phyloP scores from a whole-genome alignment of 2,888 invertebrate species.

The Muscina levida region DNA sequence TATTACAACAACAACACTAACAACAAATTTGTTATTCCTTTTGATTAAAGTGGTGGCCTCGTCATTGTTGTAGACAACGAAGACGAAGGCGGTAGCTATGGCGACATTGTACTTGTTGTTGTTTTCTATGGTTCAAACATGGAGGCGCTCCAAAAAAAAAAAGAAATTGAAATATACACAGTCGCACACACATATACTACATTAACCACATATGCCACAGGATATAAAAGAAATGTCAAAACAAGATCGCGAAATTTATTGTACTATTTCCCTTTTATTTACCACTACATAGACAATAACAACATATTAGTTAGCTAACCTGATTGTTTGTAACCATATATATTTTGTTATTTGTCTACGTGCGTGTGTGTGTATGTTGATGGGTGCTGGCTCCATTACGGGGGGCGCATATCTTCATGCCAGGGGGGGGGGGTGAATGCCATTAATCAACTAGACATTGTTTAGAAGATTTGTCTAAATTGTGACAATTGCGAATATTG shows the following conservation, averaged over 20 bases:
- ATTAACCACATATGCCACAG: constrained; percentile 6
- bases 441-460: no score
- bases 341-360: no score
- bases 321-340: no score
- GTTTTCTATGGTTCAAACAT: no score
- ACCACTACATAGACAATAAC: constrained; percentile 4
- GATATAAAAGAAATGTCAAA: constrained; percentile 22
- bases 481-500: no score
- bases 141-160: no score
- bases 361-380: no score
- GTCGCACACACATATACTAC: neutral
- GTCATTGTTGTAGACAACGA: no score
- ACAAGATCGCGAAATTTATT: constrained; percentile 40
- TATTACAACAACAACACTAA: neutral
- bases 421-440: neutral
- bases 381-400: no score
- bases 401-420: no score
- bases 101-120: neutral
- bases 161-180: no score
- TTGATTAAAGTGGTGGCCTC: neutral
- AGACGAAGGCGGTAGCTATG: neutral
- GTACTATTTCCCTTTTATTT: constrained; percentile 24
- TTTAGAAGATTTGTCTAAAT: no score
- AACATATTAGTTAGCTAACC: constrained; percentile 13
- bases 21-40: neutral